Evolutionary conservation across 2,888 invertebrate genomes (phyloP), one percentile per base, ranked within the genome.

Genomic region (Drosophila stalkeri): DNA sequence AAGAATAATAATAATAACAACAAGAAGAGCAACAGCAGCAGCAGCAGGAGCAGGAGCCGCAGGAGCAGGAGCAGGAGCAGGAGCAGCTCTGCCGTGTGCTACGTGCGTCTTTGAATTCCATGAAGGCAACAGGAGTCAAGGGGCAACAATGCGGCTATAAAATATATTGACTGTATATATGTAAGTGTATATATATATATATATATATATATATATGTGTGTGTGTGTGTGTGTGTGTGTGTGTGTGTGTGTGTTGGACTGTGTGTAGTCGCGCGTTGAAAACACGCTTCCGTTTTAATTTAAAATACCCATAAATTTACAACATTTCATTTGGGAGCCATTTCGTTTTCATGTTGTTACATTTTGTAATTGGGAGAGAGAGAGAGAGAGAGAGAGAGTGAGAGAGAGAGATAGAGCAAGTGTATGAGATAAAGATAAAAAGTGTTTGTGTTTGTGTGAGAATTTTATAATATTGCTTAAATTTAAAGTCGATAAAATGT

Each of bases 261-360:
- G 64, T 82, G 77, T 80, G 77, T 68, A 86, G 78, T 77, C 81
- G 77, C 71, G 80, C 79, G 90, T 73, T 90, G 82, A 90, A 91
- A 91, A 90, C 91, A 90, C 90, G 90, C 90, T 92, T 91, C 91
- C 92, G 91, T 92, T 92, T 92, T 92, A 92, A 92, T 92, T 92
- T 92, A 92, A 92, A 92, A 92, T 92, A 91, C 90, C 91, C 92
- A 92, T 92, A 92, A 92, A 92, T 92, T 92, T 91, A 90, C 82
- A 84, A 88, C 90, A 91, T 90, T 86, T 92, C 92, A 92, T 92
- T 91, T 85, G 91, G 92, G 91, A 91, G 91, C 89, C 91, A 91
- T 91, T 91, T 80, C 84, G 81, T 87, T 81, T 80, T 80, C 81
- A 78, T 82, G 78, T 80, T 81, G 80, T 86, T 86, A 85, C 86